Evolutionary conservation across 2,888 invertebrate species (phyloP), one percentile per base, ranked within the genome.

Genomic region (Drosophila eohydei): DNA sequence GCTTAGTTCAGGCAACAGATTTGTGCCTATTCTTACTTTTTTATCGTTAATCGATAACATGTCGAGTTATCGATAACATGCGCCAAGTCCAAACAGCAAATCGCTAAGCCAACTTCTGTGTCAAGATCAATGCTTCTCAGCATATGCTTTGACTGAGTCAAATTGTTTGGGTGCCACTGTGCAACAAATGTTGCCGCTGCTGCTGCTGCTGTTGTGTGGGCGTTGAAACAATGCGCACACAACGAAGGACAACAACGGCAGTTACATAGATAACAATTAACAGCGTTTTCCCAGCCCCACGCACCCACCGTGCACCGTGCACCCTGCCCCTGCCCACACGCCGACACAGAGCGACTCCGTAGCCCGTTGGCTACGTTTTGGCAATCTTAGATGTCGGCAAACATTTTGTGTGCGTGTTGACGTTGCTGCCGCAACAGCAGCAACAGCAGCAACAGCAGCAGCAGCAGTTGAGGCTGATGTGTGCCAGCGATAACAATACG

Each of bases 241-340:
- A 16, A 6, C 65, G 75, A 61, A 74, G 78, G 78, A 79, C 80
- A 71, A 68, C 69, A 58, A 58, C 82, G 71, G 76, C 78, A 79
- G 86, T 78, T 81, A 78, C 89, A 82, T 72, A 88, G 86, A 89
- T 89, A 87, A 89, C 89, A 87, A 87, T 89, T 84, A 82, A 84
- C 89, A 83, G 69, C 63, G 70, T 80, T 69, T 58, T 58, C 69
- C 61, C 66, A 36, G 70, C 2, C 16, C 11, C 8, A 9, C 3
- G 8, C 8, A 26, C 60, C 16, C 30, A 34, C n/a, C 36, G 16
- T 4, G 2, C 30, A 34, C n/a, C 36, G 16, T 4, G 2, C 26
- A 43, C 21, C 46, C 50, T 21, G 43, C 51, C 46, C 0, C 30
- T 36, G 52, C 34, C 51, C 51, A 51, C 34, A 32, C 50, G 6